phyloP scores from a whole-genome alignment of 2,113 vertebrate species.

The Corynorhinus townsendii region DNA sequence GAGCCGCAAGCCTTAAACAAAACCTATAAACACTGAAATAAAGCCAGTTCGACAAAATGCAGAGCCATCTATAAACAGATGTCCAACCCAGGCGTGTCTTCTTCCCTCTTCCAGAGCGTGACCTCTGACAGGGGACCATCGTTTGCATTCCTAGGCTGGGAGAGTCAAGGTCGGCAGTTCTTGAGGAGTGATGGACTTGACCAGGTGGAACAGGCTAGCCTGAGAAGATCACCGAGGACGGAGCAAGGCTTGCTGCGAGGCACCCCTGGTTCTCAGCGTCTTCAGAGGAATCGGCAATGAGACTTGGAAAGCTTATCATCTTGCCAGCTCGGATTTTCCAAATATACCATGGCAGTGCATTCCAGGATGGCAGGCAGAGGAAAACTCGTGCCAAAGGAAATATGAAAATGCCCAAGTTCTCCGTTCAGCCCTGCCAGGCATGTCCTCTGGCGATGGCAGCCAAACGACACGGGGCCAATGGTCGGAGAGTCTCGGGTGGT shows the following conservation, averaged over 20 bases:
- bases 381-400: slow-evolving; percentile 57
- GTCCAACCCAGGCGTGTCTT: background rate
- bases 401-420: slow-evolving; percentile 61
- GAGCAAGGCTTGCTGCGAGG: background rate
- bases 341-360: slow-evolving; percentile 45
- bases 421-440: slow-evolving; percentile 37
- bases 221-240: background rate
- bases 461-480: background rate
- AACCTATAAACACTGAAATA: background rate
- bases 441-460: slow-evolving; percentile 29
- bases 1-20: background rate
- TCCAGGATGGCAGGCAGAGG: slow-evolving; percentile 63
- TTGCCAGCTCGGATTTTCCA: slow-evolving; percentile 61
- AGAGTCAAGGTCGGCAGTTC: background rate
- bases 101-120: background rate
- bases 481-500: background rate
- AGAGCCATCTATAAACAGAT: background rate
- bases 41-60: background rate
- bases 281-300: background rate
- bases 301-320: slow-evolving; percentile 66
- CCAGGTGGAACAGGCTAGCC: background rate
- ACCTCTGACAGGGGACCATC: background rate
- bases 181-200: background rate
- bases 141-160: background rate
- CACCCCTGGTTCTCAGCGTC: background rate